Evolutionary conservation across 2,113 vertebrate genomes (phyloP).

Genomic region (Rallus limicola): DNA sequence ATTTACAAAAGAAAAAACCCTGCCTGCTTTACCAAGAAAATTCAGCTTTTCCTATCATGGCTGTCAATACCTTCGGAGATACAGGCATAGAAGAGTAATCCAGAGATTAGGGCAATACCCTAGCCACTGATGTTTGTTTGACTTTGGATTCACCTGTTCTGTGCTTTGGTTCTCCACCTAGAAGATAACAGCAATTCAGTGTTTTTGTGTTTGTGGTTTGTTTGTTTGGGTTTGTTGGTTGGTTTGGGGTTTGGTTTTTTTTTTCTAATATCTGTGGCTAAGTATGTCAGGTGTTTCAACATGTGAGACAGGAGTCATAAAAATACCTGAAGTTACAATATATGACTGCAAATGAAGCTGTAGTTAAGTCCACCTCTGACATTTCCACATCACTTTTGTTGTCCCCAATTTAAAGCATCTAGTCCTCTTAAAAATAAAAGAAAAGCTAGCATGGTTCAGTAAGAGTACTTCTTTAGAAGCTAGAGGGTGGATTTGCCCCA

Average conservation of each 20-base stretch:
- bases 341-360: not conserved
- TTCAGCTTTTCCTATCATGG: not conserved
- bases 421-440: conserved; percentile 2
- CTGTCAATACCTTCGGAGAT: not conserved
- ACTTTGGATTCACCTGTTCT: not conserved
- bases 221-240: accelerated
- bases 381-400: not conserved
- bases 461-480: conserved; percentile 28
- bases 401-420: not conserved
- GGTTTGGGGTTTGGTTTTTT: not conserved
- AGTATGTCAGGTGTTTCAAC: not conserved
- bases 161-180: not conserved
- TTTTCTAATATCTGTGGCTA: not conserved
- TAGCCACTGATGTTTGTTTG: not conserved
- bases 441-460: not conserved
- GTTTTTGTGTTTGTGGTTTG: too few relatives aligned
- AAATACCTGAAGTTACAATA: not conserved
- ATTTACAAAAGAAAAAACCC: not conserved
- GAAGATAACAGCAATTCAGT: not conserved
- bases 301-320: not conserved
- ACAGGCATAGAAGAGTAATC: not conserved
- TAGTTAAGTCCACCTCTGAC: not conserved
- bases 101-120: not conserved
- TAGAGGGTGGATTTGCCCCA: conserved; percentile 57
- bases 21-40: not conserved